Evolutionary conservation across 2,888 invertebrate genomes (phyloP).

Genomic region (Subacronicta megacephala): DNA sequence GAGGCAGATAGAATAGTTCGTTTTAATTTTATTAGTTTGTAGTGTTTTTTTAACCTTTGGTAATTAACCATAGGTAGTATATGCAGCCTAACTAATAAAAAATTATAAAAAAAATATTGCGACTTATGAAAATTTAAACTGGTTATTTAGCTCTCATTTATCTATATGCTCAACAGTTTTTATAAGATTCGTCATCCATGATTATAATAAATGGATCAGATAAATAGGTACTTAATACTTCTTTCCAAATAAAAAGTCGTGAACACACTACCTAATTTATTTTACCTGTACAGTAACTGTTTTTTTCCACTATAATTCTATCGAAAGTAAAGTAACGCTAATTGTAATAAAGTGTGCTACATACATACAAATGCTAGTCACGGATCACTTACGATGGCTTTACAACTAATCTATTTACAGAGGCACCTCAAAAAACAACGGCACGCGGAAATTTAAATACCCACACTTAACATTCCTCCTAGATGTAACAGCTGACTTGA

Average conservation of each 20-base stretch:
- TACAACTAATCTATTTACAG: slow-evolving; percentile 54
- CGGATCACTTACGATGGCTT: slow-evolving; percentile 50
- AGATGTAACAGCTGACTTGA: slow-evolving; percentile 23
- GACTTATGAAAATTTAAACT: too few species aligned
- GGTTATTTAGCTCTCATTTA: too few species aligned
- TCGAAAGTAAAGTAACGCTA: slow-evolving; percentile 28
- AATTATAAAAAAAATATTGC: too few species aligned
- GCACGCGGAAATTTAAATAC: slow-evolving; percentile 39
- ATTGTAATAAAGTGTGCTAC: slow-evolving; percentile 31
- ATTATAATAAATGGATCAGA: too few species aligned
- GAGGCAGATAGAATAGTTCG: too few species aligned
- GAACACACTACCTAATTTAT: not conserved
- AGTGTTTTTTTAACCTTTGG: too few species aligned
- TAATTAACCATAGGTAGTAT: too few species aligned
- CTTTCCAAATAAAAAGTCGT: not conserved
- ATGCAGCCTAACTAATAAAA: too few species aligned
- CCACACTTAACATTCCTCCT: slow-evolving; percentile 39
- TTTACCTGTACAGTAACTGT: not conserved
- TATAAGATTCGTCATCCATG: too few species aligned
- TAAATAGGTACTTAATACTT: not conserved
- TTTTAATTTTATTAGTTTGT: too few species aligned
- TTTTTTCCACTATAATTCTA: not conserved
- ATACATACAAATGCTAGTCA: slow-evolving; percentile 47
- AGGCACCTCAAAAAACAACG: slow-evolving; percentile 33
- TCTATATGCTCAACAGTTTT: too few species aligned